Percentiles rank a stretch among this genome's conserved stretches.
Conservation (phyloP, 2,888 invertebrate genomes). For the Zygothrica quintamaculata region DNA sequence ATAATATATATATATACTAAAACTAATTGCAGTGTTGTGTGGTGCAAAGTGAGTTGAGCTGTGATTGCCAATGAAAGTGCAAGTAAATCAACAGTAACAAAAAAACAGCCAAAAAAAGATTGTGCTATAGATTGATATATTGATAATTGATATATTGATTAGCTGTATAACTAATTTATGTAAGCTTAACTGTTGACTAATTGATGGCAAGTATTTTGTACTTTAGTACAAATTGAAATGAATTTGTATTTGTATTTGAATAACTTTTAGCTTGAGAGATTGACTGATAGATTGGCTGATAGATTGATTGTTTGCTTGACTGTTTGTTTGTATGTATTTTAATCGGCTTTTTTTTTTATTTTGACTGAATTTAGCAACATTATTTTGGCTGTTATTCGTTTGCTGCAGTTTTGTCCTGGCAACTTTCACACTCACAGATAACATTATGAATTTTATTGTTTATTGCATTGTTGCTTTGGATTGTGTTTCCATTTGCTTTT, state of each 20-base stretch:
- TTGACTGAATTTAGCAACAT: slow-evolving; percentile 13
- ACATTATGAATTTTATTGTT: too few species aligned
- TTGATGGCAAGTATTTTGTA: too few species aligned
- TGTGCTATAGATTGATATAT: slow-evolving; percentile 6
- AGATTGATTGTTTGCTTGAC: slow-evolving; percentile 19
- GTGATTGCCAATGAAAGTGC: slow-evolving; percentile 39
- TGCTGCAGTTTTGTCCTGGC: slow-evolving; percentile 43
- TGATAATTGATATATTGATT: neutral
- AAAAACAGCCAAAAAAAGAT: slow-evolving; percentile 32
- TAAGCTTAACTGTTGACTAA: too few species aligned
- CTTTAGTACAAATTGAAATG: too few species aligned
- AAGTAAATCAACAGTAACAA: slow-evolving; percentile 26
- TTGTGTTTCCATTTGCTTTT: slow-evolving; percentile 50
- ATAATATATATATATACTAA: too few species aligned
- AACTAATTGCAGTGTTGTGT: slow-evolving; percentile 41
- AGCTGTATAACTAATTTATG: too few species aligned
- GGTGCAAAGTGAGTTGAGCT: slow-evolving; percentile 52
- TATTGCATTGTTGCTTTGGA: slow-evolving; percentile 45
- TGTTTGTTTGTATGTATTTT: slow-evolving; percentile 22
- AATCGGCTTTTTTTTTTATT: too few species aligned
- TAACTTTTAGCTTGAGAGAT: too few species aligned
- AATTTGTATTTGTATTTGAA: too few species aligned
- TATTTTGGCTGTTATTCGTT: slow-evolving; percentile 10
- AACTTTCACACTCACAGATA: slow-evolving; percentile 44
- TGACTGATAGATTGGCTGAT: slow-evolving; percentile 5